A percentile compares a stretch with the other conserved stretches of the same genome.
Conservation (phyloP, 2,888 invertebrate genomes). For the Agapostemon virescens region DNA sequence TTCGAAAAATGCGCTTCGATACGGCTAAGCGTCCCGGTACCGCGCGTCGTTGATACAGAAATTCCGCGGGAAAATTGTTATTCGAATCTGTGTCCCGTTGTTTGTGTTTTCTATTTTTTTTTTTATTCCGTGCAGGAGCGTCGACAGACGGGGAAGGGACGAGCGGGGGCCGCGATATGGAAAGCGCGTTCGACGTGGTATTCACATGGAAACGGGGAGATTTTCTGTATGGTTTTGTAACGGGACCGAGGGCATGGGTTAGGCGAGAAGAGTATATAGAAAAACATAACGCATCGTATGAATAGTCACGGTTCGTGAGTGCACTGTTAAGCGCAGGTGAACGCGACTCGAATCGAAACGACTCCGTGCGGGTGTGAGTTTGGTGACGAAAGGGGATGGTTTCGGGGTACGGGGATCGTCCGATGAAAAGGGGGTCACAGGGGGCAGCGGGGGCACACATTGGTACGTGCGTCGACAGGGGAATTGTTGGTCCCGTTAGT, state of each 20-base stretch:
- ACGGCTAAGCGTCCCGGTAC: neutral
- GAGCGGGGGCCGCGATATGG: neutral
- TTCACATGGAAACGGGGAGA: neutral
- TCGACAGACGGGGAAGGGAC: neutral
- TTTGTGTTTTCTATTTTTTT: neutral
- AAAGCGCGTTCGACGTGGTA: neutral
- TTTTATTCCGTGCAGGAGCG: neutral
- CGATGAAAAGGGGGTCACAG: neutral
- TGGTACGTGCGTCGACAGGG: slow-evolving; percentile 42
- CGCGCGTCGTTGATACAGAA: neutral
- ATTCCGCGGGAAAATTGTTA: slow-evolving; percentile 10
- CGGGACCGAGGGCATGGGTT: neutral
- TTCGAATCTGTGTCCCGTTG: slow-evolving; percentile 7
- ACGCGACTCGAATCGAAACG: slow-evolving; percentile 45
- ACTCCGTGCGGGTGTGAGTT: neutral
- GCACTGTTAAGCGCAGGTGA: slow-evolving; percentile 42
- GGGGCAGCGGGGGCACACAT: neutral
- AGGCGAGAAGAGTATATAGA: slow-evolving; percentile 19
- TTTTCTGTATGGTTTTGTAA: slow-evolving; percentile 34
- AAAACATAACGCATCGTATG: slow-evolving; percentile 50
- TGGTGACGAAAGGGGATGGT: neutral
- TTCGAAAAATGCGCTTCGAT: neutral
- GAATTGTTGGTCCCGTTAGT: slow-evolving; percentile 52
- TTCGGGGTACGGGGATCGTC: neutral
- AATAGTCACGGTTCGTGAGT: slow-evolving; percentile 50